Conservation (phyloP, 2,888 invertebrate genomes). For the Caenorhabditis drosophilae region DNA sequence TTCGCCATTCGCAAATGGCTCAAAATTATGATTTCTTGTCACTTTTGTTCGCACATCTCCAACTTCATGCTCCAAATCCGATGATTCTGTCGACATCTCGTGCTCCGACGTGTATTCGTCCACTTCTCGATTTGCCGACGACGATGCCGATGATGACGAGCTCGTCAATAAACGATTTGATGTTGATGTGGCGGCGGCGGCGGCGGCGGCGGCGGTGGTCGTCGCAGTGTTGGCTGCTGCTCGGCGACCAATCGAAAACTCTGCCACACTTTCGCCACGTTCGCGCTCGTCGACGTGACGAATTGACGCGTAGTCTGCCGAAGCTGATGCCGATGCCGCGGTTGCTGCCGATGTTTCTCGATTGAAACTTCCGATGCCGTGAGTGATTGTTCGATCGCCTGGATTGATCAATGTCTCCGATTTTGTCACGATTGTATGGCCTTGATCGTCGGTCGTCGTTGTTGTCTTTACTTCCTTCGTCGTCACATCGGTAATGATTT, state of each 20-base stretch:
- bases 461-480: slow-evolving; percentile 64
- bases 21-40: slow-evolving; percentile 26
- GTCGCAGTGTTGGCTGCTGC: slow-evolving; percentile 21
- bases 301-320: slow-evolving; percentile 6
- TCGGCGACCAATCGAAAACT: slow-evolving; percentile 65
- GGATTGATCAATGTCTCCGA: slow-evolving; percentile 37
- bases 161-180: no score
- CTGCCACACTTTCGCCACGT: slow-evolving; percentile 67
- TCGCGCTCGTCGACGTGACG: slow-evolving; percentile 45
- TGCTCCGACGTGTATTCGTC: slow-evolving; percentile 48
- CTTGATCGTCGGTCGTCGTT: slow-evolving; percentile 62
- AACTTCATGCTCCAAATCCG: slow-evolving; percentile 32
- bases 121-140: slow-evolving; percentile 39
- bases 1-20: slow-evolving; percentile 40
- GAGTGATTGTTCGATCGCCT: slow-evolving; percentile 17
- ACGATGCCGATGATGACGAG: slow-evolving; percentile 1
- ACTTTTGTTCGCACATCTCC: slow-evolving; percentile 41
- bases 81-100: slow-evolving; percentile 5
- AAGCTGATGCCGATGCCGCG: neutral
- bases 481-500: slow-evolving; percentile 67
- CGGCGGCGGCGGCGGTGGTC: slow-evolving; percentile 28
- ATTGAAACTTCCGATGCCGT: slow-evolving; percentile 4
- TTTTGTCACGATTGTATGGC: slow-evolving; percentile 44
- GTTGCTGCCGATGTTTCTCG: neutral
- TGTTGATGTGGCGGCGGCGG: slow-evolving; percentile 4